Base-by-base conservation (phyloP, 1,140 invertebrate genomes). In the Mercenaria mercenaria region DNA sequence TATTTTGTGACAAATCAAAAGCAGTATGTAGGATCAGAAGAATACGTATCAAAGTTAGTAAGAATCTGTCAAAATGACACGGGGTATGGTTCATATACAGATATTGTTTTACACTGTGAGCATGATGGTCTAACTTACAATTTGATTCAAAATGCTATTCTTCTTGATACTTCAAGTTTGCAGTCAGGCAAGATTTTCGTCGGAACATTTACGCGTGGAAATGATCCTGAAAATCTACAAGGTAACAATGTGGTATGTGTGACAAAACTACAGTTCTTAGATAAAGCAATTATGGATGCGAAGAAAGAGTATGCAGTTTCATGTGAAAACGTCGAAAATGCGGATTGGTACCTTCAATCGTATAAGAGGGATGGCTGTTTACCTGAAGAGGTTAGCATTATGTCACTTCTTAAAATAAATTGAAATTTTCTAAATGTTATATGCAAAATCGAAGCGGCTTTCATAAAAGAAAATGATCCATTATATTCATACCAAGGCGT, bases 1-100 rank as follows among this genome's bases (percentile, higher is more conserved):
- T 80, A 80, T 32, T 52, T 80, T 50, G 39, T 80, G 2, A 80
- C 76, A 80, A 80, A 80, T 34, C 76, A 80, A 29, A 80, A 80
- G 56, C 29, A 43, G 10, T 8, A 8, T 80, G 76, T 80, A 13
- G 76, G 76, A 50, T 43, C 23, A 1, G 3, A 37, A 11, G 29
- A 80, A 32, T 52, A 80, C 29, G 29, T 80, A 23, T 29, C 76
- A 18, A 80, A 80, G 29, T 29, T 80, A 29, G 50, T 80, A 6
- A 43, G 76, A 37, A 52, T 80, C 23, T 80, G 76, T 37, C 76
- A 80, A 37, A 80, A 80, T 26, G 76, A 80, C 50, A 56, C 76
- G 13, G 47, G 13, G 13, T 80, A 80, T 56, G 2, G n/a, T 29
- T 80, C 76, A 26, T 80, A 80, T 56, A 56, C 76, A 4, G 76